Base-by-base conservation (phyloP, 1,140 invertebrate species). In the Leptopilina clavipes region DNA sequence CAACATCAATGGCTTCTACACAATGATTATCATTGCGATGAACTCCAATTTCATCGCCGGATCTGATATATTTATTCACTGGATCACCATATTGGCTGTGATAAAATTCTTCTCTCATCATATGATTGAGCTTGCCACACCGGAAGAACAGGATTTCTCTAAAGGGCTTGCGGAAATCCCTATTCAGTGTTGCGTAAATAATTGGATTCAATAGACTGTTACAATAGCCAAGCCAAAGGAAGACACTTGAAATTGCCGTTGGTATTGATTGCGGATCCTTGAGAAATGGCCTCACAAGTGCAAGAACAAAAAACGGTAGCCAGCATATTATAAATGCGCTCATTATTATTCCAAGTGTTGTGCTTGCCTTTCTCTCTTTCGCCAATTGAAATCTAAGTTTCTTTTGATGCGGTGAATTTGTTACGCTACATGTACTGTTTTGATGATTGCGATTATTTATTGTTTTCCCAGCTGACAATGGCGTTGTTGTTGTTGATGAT, bases 301-400 rank as follows among this genome's bases (percentile, higher is more conserved):
- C 97, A 43, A 98, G 91, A 8, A 98, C 95, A 89, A 99, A 99
- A 89, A 98, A 99, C 1, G 98, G 98, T 43, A 99, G 90, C 98
- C 98, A 99, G 87, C 98, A 99, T 73, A 98, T 91, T 14, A 95
- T 96, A 85, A 99, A 99, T 0, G 98, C 97, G 76, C 96, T 98
- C 96, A 98, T 97, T 71, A 99, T 98, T 73, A 99, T 98, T 12
- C 98, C 98, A 74, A 99, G 92, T 0, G 98, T 99, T 18, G 97
- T 97, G 71, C 97, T 98, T 3, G 98, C 98, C 88, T 99, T 98
- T 59, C 97, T 93, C 85, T 98, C 97, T 82, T 97, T 97, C 54
- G 95, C 95, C 82, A 96, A 86, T 84, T 96, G 95, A 84, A 96
- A 96, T 37, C 95, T 91, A 45, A 96, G 88, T 83, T 95, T 96